Base-by-base conservation (phyloP, 2,888 invertebrate genomes). In the Steromphala cineraria region DNA sequence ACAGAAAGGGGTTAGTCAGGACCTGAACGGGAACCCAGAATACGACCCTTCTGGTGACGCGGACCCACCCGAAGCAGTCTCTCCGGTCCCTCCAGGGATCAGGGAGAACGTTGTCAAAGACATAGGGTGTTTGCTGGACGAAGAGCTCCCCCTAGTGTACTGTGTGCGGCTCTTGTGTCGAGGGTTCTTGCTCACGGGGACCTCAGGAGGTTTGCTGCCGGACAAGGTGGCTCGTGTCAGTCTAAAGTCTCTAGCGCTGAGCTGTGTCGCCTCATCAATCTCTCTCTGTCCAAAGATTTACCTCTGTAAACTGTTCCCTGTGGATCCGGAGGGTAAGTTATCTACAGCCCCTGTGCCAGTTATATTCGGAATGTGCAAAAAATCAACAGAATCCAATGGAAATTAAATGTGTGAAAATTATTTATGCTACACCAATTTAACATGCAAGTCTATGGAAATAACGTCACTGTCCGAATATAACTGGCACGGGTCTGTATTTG, bases 181-280 rank as follows among this genome's bases (percentile, higher is more conserved):
- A 13, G 95, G 95, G 80, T 97, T 97, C 92, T 94, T 98, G 31
- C 93, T 97, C 40, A 95, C 95, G 17, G 97, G 96, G 0, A 94
- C 80, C 21, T 85, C 81, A 78, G 92, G 94, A 78, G 90, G 89
- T 17, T 85, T 92, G 62, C 95, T 96, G 75, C 94, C 96, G 1
- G 98, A 98, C 92, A 95, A 95, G 92, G 94, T 94, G 28, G 96
- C 97, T 53, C 95, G 98, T 53, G 97, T 99, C 46, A 98, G 98
- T 81, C 96, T 98, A 0, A 98, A 98, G 94, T 96, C 97, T 8
- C 95, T 98, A 53, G 97, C 98, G 0, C 92, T 98, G n/a, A 95
- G 95, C 79, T 98, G 97, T 91, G 93, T 98, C 28, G 95, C 96
- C 0, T 96, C 96, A 86, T 95, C 97, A 79, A 93, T 97, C 53